phyloP scores from a whole-genome alignment of 2,888 invertebrate genomes.

The Nephrotoma guestfalica region DNA sequence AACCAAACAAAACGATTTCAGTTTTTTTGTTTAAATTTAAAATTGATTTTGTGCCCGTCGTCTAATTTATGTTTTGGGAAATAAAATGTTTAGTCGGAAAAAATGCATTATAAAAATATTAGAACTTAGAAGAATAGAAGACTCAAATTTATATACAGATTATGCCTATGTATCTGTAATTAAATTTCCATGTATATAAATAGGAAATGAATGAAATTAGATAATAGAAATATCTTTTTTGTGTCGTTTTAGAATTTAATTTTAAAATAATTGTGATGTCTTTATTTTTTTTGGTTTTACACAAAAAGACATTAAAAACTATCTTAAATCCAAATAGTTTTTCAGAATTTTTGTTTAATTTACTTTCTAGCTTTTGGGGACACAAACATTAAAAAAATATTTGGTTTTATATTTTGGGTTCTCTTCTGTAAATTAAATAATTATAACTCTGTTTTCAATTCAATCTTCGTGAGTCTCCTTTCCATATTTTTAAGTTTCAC shows the following conservation, averaged over 20 bases:
- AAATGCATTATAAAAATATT: neutral
- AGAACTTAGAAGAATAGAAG: neutral
- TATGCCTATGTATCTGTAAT: neutral
- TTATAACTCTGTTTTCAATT: neutral
- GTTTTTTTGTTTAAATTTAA: neutral
- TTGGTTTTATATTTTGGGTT: neutral
- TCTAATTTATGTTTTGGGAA: neutral
- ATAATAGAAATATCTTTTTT: neutral
- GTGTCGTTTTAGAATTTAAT: neutral
- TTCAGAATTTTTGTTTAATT: neutral
- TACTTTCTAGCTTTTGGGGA: neutral
- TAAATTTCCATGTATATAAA: neutral
- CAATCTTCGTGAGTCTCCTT: neutral
- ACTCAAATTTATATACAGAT: neutral
- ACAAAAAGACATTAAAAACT: neutral
- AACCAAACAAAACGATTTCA: neutral
- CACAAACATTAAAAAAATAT: neutral
- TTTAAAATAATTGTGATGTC: neutral
- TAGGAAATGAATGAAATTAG: neutral
- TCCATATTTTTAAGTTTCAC: neutral
- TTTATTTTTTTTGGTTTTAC: neutral
- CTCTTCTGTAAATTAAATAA: neutral
- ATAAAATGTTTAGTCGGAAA: neutral
- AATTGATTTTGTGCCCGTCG: neutral
- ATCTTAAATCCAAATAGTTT: neutral